Evolutionary conservation across 1,140 invertebrate species (phyloP), one percentile per base, ranked within the genome.

Genomic region (Nasonia giraulti): DNA sequence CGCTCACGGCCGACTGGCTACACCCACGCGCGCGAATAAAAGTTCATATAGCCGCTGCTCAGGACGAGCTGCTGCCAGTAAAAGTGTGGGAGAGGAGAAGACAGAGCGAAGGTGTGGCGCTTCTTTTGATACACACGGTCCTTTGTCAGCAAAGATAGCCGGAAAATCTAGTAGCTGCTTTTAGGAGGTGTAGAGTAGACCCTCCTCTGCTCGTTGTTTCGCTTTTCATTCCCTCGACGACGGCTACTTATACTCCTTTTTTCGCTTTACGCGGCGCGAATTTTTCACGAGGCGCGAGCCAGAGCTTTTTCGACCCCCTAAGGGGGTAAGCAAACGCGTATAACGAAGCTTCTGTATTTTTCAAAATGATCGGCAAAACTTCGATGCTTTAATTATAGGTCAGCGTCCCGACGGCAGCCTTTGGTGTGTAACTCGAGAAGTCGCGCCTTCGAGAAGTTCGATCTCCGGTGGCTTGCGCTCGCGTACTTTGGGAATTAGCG

Each of bases 241-340:
- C 27, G 20, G 66, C 66, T 68, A 10, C 66, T n/a, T 20, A 27
- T 27, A 14, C 17, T 11, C n/a, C 74, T 68, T 77, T 50, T 37
- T 40, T n/a, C 1, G 27, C 50, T 27, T 31, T 12, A 40, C 33
- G 17, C 17, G 17, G 74, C 68, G 82, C 78, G 74, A 68, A 81
- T 85, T 77, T 77, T 85, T 85, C 84, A 82, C 44, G 84, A 78
- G 62, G 27, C 27, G 27, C 27, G 23, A 33, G 31, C 44, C 40
- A 31, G 4, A 6, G 37, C 37, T 40, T 40, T 40, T 40, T 27
- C 27, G 27, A 27, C 27, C 27, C 27, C 27, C 27, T 27, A 27
- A 27, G 27, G 27, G 27, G 27, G 27, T 27, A 27, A 27, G 27
- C 27, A 27, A 27, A 27, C 27, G 27, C 27, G 27, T 27, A 27